phyloP scores from a whole-genome alignment of 2,888 invertebrate genomes.

The Notocelia uddmanniana region DNA sequence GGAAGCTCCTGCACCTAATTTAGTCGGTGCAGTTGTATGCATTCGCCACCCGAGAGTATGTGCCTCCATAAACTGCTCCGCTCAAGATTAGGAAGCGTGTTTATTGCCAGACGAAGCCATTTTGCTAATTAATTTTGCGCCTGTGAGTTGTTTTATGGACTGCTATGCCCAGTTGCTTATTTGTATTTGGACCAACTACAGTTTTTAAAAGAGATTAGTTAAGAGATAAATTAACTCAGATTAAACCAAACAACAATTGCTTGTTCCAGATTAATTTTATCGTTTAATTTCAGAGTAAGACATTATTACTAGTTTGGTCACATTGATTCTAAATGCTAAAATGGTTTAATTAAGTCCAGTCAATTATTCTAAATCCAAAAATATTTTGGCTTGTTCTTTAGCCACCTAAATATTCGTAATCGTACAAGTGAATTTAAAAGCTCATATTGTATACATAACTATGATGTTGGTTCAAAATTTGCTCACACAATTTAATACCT shows the following conservation, averaged over 20 bases:
- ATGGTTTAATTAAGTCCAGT: not conserved
- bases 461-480: no score
- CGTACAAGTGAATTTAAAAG: not conserved
- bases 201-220: not conserved
- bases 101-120: constrained; percentile 22
- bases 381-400: not conserved
- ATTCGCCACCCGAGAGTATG: constrained; percentile 21
- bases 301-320: no score
- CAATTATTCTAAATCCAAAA: not conserved
- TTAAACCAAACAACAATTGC: not conserved
- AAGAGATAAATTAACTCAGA: no score
- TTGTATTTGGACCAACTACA: not conserved
- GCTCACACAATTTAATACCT: no score
- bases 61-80: constrained; percentile 25
- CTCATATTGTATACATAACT: no score
- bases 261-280: not conserved
- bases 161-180: no score
- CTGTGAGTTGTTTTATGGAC: constrained; percentile 3
- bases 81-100: constrained; percentile 23
- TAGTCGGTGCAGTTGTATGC: constrained; percentile 37
- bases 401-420: not conserved
- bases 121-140: constrained; percentile 22
- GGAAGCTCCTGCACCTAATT: constrained; percentile 43
- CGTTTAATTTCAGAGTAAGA: no score
- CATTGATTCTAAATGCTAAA: no score